These are phyloP conservation scores for Parnassius glacialis DNA, from an alignment of 2,888 invertebrate species.

Conservation along the genomic window DNA sequence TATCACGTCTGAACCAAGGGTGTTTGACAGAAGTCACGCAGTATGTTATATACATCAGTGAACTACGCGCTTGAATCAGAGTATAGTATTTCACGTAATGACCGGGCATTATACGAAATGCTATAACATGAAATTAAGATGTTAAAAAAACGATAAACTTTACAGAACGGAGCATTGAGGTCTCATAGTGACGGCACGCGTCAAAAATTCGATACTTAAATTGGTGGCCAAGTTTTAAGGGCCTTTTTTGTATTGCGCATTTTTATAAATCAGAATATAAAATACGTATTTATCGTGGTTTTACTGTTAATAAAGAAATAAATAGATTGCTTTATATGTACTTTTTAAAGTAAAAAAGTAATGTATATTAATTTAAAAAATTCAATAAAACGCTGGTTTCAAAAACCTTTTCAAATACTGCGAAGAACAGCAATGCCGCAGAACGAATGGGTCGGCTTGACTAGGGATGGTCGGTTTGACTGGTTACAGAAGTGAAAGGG, in stretches of 20 bases:
- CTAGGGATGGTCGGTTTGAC: too few relatives aligned
- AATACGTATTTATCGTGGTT: too few relatives aligned
- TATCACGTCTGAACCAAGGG: constrained; percentile 5
- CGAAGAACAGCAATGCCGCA: too few relatives aligned
- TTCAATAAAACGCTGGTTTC: too few relatives aligned
- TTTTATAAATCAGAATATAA: neutral
- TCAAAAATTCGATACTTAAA: constrained; percentile 41
- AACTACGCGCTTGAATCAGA: neutral
- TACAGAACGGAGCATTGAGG: constrained; percentile 26
- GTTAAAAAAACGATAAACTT: constrained; percentile 27
- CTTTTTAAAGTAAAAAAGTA: too few relatives aligned
- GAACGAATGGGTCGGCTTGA: too few relatives aligned
- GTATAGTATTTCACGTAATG: constrained; percentile 26
- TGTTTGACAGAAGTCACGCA: constrained; percentile 18
- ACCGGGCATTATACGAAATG: constrained; percentile 28
- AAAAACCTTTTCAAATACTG: too few relatives aligned
- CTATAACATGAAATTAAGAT: constrained; percentile 28
- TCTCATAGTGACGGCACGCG: constrained; percentile 37
- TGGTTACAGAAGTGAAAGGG: too few relatives aligned
- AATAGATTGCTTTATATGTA: too few relatives aligned
- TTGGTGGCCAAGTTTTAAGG: constrained; percentile 29
- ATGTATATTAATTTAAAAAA: too few relatives aligned
- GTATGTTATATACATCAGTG: constrained; percentile 2
- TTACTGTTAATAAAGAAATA: too few relatives aligned
- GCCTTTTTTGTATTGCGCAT: constrained; percentile 7